These are phyloP conservation scores for Phylloscopus collybita DNA, from an alignment of 2,797 vertebrate species.

Conservation along the genomic window DNA sequence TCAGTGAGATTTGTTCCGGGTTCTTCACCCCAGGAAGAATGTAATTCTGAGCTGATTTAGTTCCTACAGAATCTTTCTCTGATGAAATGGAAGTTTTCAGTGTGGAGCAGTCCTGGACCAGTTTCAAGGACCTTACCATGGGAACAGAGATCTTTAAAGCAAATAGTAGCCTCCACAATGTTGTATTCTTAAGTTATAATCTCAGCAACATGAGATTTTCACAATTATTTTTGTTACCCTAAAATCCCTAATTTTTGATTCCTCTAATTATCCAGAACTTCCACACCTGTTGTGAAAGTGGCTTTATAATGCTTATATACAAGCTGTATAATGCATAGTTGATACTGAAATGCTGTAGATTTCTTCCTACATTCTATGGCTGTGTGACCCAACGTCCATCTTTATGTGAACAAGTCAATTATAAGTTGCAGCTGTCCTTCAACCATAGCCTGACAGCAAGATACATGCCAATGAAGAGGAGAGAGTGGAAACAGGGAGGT, in stretches of 20 bases:
- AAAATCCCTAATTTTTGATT: not conserved
- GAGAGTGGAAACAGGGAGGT: not conserved
- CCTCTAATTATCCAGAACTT: not conserved
- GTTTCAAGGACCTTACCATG: not conserved
- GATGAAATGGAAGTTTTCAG: not conserved
- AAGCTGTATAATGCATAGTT: not conserved
- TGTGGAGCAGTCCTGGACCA: not conserved
- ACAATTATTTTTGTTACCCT: not conserved
- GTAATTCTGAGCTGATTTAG: not conserved
- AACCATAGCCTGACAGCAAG: not conserved
- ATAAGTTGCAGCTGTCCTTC: not conserved
- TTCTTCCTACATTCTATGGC: not conserved
- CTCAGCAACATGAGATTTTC: not conserved
- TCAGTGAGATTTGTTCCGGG: not conserved
- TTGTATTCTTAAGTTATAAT: not conserved
- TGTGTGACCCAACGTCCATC: accelerated
- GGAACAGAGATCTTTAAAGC: not conserved
- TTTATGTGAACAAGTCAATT: not conserved
- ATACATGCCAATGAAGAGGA: not conserved
- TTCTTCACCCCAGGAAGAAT: not conserved
- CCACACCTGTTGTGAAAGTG: not conserved
- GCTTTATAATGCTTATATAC: not conserved
- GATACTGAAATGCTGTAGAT: not conserved
- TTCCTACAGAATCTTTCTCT: not conserved
- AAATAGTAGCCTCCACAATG: not conserved